A percentile compares a stretch with the other conserved stretches of the same genome.
Conservation (phyloP, 1,140 invertebrate genomes). For the Andrena cerasifolii region DNA sequence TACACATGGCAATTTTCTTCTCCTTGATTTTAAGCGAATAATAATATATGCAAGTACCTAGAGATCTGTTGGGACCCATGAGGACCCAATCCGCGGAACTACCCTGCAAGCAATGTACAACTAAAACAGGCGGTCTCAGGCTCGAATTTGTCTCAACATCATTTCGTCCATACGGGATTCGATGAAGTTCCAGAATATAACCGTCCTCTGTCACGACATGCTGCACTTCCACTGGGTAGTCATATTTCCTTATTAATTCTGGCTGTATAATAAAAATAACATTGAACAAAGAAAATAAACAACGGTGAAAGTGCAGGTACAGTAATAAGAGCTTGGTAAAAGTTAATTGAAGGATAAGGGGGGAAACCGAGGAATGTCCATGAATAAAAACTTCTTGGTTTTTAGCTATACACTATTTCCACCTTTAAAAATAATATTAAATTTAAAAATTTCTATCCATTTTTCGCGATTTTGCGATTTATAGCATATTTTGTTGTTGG, state of each 20-base stretch:
- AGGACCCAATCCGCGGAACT: constrained; percentile 89
- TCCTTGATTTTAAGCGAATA: not conserved
- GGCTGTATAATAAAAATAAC: constrained; percentile 79
- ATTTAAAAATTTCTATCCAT: too few species aligned
- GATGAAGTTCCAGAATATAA: constrained; percentile 84
- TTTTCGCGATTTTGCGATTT: too few species aligned
- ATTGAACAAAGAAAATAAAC: constrained; percentile 63
- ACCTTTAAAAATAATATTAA: too few species aligned
- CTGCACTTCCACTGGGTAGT: constrained; percentile 87
- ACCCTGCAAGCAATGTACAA: constrained; percentile 89
- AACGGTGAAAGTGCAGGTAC: not conserved
- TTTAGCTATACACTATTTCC: too few species aligned
- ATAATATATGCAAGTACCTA: constrained; percentile 81
- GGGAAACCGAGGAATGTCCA: too few species aligned
- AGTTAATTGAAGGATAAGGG: too few species aligned
- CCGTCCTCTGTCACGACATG: constrained; percentile 83
- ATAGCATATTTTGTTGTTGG: too few species aligned
- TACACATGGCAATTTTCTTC: too few species aligned
- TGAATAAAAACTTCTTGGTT: too few species aligned
- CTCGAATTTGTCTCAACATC: constrained; percentile 63
- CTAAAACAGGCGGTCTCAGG: constrained; percentile 84
- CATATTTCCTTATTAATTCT: constrained; percentile 84
- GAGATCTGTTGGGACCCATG: constrained; percentile 84
- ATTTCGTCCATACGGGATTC: constrained; percentile 84
- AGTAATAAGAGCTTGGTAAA: too few species aligned